Evolutionary conservation across 2,888 invertebrate genomes (phyloP).

Genomic region (Stenodema calcarata): DNA sequence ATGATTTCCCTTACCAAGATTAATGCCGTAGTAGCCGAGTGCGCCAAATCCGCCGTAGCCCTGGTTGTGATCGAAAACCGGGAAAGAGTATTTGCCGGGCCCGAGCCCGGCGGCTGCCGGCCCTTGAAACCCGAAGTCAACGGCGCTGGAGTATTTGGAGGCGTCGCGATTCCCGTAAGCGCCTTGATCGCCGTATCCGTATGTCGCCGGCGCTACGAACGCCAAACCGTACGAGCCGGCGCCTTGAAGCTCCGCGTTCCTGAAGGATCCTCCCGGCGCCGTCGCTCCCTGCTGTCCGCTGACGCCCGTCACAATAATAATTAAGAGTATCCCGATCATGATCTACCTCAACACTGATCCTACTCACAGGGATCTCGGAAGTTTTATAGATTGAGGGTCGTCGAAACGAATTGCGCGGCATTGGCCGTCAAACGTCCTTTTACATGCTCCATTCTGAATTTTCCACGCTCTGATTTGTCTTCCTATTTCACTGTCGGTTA

Average conservation of each 20-base stretch:
- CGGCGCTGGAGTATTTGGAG: neutral
- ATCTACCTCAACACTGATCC: neutral
- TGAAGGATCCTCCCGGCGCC: neutral
- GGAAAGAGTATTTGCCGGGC: conserved; percentile 32
- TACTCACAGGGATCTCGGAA: neutral
- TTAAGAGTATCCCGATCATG: neutral
- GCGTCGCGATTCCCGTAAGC: neutral
- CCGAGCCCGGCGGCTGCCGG: neutral
- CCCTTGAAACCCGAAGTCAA: neutral
- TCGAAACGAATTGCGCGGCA: neutral
- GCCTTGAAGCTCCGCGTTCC: neutral
- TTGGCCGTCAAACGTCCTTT: neutral
- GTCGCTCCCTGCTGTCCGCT: neutral
- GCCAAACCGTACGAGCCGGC: conserved; percentile 40
- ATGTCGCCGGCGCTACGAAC: conserved; percentile 31
- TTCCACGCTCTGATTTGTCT: neutral
- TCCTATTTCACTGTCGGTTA: neutral
- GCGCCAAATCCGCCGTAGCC: conserved; percentile 35
- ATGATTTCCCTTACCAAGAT: conserved; percentile 2
- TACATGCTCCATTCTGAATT: neutral
- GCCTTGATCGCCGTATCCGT: conserved; percentile 13
- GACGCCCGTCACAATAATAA: neutral
- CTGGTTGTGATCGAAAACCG: conserved; percentile 29
- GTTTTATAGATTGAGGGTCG: neutral
- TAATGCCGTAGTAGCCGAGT: conserved; percentile 26